phyloP scores from a whole-genome alignment of 2,888 invertebrate genomes.

The Meandrusa payeni region DNA sequence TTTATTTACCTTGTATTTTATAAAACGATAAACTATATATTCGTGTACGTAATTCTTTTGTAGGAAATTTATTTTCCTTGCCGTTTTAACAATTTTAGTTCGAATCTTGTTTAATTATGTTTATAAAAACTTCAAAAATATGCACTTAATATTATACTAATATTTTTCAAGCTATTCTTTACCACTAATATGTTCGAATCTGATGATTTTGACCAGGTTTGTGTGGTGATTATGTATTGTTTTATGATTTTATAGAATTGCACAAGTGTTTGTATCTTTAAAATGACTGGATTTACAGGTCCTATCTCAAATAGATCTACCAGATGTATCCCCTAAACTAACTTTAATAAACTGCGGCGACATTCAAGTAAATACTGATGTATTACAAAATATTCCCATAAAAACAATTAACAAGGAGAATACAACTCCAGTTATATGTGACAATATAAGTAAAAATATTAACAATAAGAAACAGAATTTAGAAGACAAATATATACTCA shows the following conservation, averaged over 20 bases:
- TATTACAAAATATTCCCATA: neutral
- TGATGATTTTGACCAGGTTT: constrained; percentile 71
- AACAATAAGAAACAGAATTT: neutral
- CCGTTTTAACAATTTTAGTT: too few species aligned
- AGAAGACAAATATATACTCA: too few species aligned
- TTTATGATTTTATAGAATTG: neutral
- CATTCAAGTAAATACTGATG: neutral
- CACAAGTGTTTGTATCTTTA: neutral
- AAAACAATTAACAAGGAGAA: too few species aligned
- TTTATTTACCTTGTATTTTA: too few species aligned
- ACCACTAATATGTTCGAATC: constrained; percentile 64
- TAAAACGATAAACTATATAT: too few species aligned
- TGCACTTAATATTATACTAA: too few species aligned
- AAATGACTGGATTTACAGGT: constrained; percentile 43
- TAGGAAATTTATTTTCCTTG: too few species aligned
- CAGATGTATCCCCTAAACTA: constrained; percentile 35
- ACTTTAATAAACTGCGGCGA: constrained; percentile 3
- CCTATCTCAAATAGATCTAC: constrained; percentile 65
- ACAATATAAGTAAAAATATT: neutral
- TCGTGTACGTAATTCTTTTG: too few species aligned
- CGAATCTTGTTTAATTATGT: too few species aligned
- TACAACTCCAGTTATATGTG: too few species aligned
- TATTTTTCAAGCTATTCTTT: too few species aligned
- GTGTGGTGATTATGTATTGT: constrained; percentile 7
- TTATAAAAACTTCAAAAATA: too few species aligned